Conservation (phyloP, 2,888 invertebrate genomes). For the Agrilus mali region DNA sequence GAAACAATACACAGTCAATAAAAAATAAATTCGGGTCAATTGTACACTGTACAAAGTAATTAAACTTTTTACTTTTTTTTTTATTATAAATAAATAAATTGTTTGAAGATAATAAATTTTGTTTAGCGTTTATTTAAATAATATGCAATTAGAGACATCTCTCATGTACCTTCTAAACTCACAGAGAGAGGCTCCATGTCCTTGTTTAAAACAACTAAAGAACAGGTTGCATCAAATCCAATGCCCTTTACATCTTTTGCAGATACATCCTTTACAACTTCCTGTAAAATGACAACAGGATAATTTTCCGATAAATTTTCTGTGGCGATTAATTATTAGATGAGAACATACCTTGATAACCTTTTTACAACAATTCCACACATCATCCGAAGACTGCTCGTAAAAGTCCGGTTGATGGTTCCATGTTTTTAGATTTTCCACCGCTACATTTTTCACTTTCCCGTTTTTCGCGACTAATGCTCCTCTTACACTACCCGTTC, state of each 20-base stretch:
- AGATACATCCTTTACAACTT: conserved; percentile 41
- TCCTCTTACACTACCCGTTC: conserved; percentile 81
- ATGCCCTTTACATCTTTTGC: conserved; percentile 61
- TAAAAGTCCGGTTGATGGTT: conserved; percentile 65
- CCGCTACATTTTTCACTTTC: conserved; percentile 48
- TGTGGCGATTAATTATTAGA: not conserved
- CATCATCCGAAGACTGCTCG: conserved; percentile 83
- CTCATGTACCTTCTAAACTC: conserved; percentile 43
- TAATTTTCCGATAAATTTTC: not conserved
- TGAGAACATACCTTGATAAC: conserved; percentile 56
- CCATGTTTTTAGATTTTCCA: conserved; percentile 60
- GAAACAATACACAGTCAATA: no score
- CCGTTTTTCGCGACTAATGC: conserved; percentile 64
- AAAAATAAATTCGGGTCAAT: no score
- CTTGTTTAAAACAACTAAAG: conserved; percentile 67
- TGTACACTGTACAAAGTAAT: no score
- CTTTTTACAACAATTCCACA: conserved; percentile 65
- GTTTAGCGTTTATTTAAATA: no score
- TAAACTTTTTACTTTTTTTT: no score
- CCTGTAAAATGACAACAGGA: conserved; percentile 37
- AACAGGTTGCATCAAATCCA: conserved; percentile 94
- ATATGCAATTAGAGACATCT: not conserved
- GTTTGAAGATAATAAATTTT: no score
- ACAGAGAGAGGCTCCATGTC: conserved; percentile 58
- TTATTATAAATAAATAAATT: no score